Conservation (phyloP, 1,140 invertebrate species). For the Bursaphelenchus mucronatus region DNA sequence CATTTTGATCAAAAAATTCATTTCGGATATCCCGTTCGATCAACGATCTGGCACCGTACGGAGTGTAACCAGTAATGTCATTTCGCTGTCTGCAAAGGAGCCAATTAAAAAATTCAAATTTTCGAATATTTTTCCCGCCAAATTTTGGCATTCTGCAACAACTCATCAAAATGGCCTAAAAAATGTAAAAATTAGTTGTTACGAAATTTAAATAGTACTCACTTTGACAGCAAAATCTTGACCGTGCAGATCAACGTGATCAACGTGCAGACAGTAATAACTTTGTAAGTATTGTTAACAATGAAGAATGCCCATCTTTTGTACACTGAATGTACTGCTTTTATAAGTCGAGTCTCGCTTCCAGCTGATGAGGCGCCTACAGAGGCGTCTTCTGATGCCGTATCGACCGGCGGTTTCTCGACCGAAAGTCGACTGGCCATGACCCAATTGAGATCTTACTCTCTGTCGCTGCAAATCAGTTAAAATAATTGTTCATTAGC, state of each 20-base stretch:
- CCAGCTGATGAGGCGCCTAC: too few species aligned
- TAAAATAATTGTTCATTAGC: too few species aligned
- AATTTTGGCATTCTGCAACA: not conserved
- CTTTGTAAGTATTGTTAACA: constrained; percentile 20
- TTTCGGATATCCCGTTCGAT: constrained; percentile 38
- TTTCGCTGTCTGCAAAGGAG: constrained; percentile 30
- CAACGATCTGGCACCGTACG: constrained; percentile 36
- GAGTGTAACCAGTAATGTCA: constrained; percentile 36
- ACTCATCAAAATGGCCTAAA: not conserved
- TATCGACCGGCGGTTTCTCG: too few species aligned
- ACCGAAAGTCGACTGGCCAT: too few species aligned
- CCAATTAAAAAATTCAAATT: constrained; percentile 18
- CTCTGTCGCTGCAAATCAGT: too few species aligned
- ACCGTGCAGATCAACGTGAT: constrained; percentile 33
- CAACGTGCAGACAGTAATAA: constrained; percentile 35
- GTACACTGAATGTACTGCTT: constrained; percentile 19
- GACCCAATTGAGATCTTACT: too few species aligned
- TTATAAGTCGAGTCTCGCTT: too few species aligned
- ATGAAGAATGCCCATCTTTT: constrained; percentile 37
- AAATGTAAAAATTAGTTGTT: not conserved
- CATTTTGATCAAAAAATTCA: constrained; percentile 44
- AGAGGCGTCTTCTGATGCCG: too few species aligned
- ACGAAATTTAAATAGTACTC: constrained; percentile 8
- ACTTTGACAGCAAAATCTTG: constrained; percentile 40
- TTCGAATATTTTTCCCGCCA: not conserved